phyloP scores from a whole-genome alignment of 2,888 invertebrate genomes.

The Melipona beecheii region DNA sequence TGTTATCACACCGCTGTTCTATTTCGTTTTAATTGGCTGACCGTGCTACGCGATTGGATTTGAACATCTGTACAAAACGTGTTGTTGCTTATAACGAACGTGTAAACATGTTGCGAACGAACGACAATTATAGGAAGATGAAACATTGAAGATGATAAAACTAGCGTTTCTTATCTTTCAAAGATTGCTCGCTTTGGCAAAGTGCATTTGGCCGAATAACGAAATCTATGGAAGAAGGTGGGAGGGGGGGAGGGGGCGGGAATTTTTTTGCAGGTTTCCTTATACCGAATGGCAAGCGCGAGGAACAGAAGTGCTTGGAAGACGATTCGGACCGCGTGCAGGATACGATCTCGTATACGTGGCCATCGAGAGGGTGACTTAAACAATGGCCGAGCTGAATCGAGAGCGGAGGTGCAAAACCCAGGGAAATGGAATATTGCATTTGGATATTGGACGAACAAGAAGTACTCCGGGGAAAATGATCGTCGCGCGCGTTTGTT shows the following conservation, averaged over 20 bases:
- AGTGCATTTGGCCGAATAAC: slow-evolving; percentile 2
- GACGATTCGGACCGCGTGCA: slow-evolving; percentile 51
- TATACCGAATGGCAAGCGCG: slow-evolving; percentile 32
- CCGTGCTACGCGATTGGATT: not conserved
- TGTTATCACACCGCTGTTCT: not conserved
- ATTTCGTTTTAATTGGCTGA: slow-evolving; percentile 22
- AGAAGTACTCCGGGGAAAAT: slow-evolving; percentile 53
- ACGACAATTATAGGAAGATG: not conserved
- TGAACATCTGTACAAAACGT: not conserved
- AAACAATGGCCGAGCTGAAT: slow-evolving; percentile 39
- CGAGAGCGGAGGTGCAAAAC: slow-evolving; percentile 39
- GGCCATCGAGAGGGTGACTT: slow-evolving; percentile 38
- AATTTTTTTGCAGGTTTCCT: slow-evolving; percentile 34
- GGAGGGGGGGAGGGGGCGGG: too few species aligned
- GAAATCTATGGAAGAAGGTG: slow-evolving; percentile 6
- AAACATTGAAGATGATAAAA: slow-evolving; percentile 15
- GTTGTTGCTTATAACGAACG: too few species aligned
- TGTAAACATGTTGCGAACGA: too few species aligned
- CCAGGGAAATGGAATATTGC: slow-evolving; percentile 65
- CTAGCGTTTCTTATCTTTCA: slow-evolving; percentile 4
- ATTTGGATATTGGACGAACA: slow-evolving; percentile 63
- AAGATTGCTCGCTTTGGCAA: slow-evolving; percentile 26
- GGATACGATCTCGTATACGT: slow-evolving; percentile 55
- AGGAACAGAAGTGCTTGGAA: slow-evolving; percentile 38
- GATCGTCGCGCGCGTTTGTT: slow-evolving; percentile 46